These are phyloP conservation scores for Hippocampus kuda DNA, from an alignment of 2,797 vertebrate genomes.

Conservation along the genomic window DNA sequence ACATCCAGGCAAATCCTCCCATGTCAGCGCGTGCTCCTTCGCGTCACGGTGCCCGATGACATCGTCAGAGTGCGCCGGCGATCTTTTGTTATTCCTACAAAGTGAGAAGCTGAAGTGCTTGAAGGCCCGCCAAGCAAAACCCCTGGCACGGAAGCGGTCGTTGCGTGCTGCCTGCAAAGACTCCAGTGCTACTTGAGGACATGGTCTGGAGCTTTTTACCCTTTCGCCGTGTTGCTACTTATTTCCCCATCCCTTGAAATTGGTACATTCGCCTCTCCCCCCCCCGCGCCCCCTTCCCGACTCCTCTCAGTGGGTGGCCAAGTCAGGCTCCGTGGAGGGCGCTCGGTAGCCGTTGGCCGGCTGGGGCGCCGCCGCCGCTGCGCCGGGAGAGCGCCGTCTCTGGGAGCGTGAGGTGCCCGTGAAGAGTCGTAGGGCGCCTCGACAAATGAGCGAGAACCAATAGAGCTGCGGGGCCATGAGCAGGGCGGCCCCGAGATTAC, in stretches of 20 bases:
- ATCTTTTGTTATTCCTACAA: conserved; percentile 29
- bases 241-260: conserved; percentile 42
- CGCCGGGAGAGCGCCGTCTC: conserved; percentile 34
- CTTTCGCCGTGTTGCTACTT: conserved; percentile 36
- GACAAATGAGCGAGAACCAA: conserved; percentile 87
- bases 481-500: conserved; percentile 74
- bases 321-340: conserved; percentile 53
- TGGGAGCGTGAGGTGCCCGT: conserved; percentile 55
- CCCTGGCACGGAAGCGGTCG: neutral
- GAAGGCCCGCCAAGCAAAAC: conserved; percentile 29
- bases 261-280: conserved; percentile 47
- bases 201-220: conserved; percentile 26
- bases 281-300: conserved; percentile 2
- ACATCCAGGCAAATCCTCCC: conserved; percentile 58
- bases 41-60: conserved; percentile 54
- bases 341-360: conserved; percentile 68
- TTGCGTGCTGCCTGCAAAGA: conserved; percentile 30
- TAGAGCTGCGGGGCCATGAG: conserved; percentile 86
- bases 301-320: conserved; percentile 61
- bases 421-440: conserved; percentile 75
- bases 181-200: conserved; percentile 47
- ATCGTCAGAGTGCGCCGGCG: conserved; percentile 47
- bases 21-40: conserved; percentile 51
- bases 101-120: conserved; percentile 36
- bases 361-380: conserved; percentile 38